Conservation (phyloP, 2,113 vertebrate species). For the Corvus hawaiiensis region DNA sequence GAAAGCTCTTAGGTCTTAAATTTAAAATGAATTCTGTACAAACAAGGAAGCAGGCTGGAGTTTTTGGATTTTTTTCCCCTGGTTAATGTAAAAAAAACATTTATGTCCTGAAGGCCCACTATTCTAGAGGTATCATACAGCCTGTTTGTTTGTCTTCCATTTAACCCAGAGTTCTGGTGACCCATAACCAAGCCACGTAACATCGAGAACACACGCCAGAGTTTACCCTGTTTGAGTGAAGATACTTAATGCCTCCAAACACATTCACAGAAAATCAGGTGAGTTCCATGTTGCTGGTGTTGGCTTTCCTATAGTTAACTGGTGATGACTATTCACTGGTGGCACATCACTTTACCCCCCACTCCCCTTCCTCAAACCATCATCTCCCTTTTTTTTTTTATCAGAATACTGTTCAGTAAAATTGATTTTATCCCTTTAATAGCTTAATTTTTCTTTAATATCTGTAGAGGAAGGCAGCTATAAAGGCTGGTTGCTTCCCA, state of each 20-base stretch:
- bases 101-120: neutral
- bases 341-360: neutral
- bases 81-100: neutral
- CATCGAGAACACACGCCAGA: fast-evolving
- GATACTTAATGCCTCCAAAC: neutral
- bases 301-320: neutral
- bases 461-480: neutral
- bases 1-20: neutral
- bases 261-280: neutral
- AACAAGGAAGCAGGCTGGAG: neutral
- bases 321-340: neutral
- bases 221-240: neutral
- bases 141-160: neutral
- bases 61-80: too few relatives aligned
- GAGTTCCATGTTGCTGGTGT: neutral
- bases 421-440: slow-evolving; percentile 2
- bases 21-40: neutral
- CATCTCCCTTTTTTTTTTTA: neutral
- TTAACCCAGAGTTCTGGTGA: neutral
- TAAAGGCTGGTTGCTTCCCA: neutral
- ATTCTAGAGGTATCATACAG: neutral
- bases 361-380: neutral
- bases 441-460: neutral
- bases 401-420: neutral
- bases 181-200: neutral